These are phyloP conservation scores for Agelastica alni DNA, from an alignment of 2,888 invertebrate species.

Conservation along the genomic window DNA sequence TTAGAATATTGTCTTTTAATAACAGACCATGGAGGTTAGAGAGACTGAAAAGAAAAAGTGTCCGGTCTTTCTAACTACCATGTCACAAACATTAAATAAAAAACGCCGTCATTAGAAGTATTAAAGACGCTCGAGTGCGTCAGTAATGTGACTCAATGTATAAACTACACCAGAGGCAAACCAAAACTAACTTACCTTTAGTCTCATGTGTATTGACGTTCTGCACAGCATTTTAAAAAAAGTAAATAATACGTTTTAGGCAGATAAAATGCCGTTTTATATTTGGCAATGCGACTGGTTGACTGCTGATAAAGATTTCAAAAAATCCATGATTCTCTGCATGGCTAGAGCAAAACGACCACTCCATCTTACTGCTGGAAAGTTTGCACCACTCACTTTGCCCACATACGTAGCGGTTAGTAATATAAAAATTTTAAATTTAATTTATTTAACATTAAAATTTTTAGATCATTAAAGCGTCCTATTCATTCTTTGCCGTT, in stretches of 20 bases:
- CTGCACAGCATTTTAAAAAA: no score
- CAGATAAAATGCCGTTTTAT: conserved; percentile 44
- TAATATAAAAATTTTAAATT: background rate
- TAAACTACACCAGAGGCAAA: no score
- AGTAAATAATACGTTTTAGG: conserved; percentile 39
- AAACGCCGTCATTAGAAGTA: no score
- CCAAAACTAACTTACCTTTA: no score
- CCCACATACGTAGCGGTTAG: conserved; percentile 49
- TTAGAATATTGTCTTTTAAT: no score
- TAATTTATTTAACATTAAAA: background rate
- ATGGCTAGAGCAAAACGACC: conserved; percentile 49
- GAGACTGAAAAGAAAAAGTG: no score
- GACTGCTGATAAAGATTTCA: conserved; percentile 41
- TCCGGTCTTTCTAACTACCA: no score
- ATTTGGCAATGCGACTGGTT: conserved; percentile 51
- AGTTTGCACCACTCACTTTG: conserved; percentile 50
- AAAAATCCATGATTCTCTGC: conserved; percentile 48
- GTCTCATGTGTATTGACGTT: no score
- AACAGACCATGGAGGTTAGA: no score
- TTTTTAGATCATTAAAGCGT: conserved; percentile 41
- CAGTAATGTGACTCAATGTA: no score
- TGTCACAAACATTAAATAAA: no score
- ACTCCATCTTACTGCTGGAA: conserved; percentile 49
- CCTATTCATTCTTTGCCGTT: conserved; percentile 43
- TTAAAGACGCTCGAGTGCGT: no score